Conservation (phyloP, 1,140 invertebrate genomes). For the Sitobion miscanthi region DNA sequence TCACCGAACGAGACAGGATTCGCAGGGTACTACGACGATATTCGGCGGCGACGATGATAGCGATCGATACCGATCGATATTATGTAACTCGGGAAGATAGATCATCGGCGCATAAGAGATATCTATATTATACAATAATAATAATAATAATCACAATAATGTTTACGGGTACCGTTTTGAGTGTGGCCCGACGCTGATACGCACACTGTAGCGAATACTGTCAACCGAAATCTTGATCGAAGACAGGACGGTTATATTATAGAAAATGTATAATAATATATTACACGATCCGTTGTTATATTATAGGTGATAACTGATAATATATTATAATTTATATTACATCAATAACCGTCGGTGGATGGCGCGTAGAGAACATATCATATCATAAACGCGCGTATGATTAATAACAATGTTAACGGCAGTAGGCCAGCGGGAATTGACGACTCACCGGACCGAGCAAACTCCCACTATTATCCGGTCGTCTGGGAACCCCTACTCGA, state of each 20-base stretch:
- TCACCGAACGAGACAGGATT: background rate
- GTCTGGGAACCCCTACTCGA: constrained; percentile 1
- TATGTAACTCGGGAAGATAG: background rate
- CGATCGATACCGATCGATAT: background rate
- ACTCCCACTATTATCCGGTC: background rate
- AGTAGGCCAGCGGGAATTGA: background rate
- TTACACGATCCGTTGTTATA: background rate
- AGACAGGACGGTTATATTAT: background rate
- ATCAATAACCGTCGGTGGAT: background rate
- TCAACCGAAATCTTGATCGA: background rate
- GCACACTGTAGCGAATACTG: background rate
- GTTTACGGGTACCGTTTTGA: background rate
- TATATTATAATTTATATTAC: background rate
- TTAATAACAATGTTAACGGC: background rate
- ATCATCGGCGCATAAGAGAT: background rate
- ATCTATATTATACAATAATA: background rate
- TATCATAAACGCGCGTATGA: background rate
- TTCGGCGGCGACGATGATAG: background rate
- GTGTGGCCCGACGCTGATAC: background rate
- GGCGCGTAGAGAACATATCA: background rate
- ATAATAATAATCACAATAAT: background rate
- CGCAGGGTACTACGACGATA: background rate
- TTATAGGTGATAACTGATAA: background rate
- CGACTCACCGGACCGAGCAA: background rate
- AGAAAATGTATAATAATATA: background rate